Percentiles rank a stretch among this genome's conserved stretches.
These are phyloP conservation scores for Ophion obscuratus DNA, from an alignment of 2,888 invertebrate genomes.

Conservation along the genomic window DNA sequence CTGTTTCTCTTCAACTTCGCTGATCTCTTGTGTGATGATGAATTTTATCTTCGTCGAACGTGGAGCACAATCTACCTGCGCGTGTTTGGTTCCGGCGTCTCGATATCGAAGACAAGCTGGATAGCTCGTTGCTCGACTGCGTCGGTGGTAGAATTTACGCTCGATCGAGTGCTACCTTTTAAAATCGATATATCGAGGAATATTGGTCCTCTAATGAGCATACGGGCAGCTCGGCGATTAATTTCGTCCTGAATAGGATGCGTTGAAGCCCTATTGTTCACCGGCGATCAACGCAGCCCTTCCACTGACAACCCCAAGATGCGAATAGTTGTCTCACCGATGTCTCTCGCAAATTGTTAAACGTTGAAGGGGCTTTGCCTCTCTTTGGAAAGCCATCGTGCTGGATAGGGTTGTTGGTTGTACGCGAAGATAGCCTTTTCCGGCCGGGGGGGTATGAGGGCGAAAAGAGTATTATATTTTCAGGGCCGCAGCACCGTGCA, in stretches of 20 bases:
- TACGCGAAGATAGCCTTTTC: constrained; percentile 11
- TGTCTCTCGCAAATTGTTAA: constrained; percentile 7
- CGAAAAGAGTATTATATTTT: constrained; percentile 52
- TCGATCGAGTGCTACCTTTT: not conserved
- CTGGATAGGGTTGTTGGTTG: not conserved
- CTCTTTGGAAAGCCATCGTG: constrained; percentile 1
- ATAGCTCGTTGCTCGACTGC: not conserved
- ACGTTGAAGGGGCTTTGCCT: constrained; percentile 6
- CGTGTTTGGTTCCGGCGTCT: not conserved
- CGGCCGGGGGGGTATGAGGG: not conserved
- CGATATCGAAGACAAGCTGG: constrained; percentile 12
- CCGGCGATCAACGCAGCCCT: not conserved
- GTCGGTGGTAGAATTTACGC: not conserved
- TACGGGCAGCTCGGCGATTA: not conserved
- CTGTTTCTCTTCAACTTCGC: constrained; percentile 4
- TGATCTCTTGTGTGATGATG: not conserved
- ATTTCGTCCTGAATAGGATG: not conserved
- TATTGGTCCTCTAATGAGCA: not conserved
- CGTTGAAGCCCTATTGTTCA: not conserved
- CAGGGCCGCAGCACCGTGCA: constrained; percentile 46
- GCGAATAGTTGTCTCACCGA: not conserved
- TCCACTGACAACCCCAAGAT: not conserved
- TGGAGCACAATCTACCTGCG: not conserved
- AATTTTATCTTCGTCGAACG: not conserved
- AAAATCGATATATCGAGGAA: not conserved